These are phyloP conservation scores for Drosophila ironensis DNA, from an alignment of 1,140 invertebrate species.

Conservation along the genomic window DNA sequence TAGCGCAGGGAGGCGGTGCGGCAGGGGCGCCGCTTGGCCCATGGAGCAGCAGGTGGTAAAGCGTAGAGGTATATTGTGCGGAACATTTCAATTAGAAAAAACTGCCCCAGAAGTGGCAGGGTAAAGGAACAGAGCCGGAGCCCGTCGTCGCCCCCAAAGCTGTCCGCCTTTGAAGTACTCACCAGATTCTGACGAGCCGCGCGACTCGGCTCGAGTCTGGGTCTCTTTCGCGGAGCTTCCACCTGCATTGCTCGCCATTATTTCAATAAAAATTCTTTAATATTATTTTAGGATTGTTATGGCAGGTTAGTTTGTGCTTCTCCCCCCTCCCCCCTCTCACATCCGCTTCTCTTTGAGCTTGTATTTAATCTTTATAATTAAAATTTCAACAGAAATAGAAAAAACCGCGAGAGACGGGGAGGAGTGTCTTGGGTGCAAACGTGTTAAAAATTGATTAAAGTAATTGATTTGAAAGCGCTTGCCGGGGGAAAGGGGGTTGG, in stretches of 20 bases:
- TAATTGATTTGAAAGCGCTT: constrained; percentile 64
- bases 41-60: constrained; percentile 72
- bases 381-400: constrained; percentile 62
- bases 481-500: too few species aligned
- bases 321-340: neutral
- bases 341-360: constrained; percentile 19
- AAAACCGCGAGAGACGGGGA: constrained; percentile 5
- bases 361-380: constrained; percentile 78
- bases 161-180: constrained; percentile 73
- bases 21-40: constrained; percentile 28
- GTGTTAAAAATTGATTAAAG: constrained; percentile 79
- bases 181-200: constrained; percentile 65
- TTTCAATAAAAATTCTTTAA: constrained; percentile 80
- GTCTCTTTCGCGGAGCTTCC: neutral
- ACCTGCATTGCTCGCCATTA: constrained; percentile 60
- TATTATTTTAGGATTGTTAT: constrained; percentile 78
- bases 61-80: constrained; percentile 76
- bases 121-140: constrained; percentile 39
- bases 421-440: constrained; percentile 48
- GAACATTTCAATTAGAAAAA: constrained; percentile 77
- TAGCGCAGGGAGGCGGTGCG: constrained; percentile 33
- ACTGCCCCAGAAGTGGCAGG: constrained; percentile 38
- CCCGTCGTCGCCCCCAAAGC: constrained; percentile 67
- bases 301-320: constrained; percentile 67
- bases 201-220: constrained; percentile 28